Evolutionary conservation across 2,113 vertebrate species (phyloP), one percentile per base, ranked within the genome.

Genomic region (Kryptolebias marmoratus): DNA sequence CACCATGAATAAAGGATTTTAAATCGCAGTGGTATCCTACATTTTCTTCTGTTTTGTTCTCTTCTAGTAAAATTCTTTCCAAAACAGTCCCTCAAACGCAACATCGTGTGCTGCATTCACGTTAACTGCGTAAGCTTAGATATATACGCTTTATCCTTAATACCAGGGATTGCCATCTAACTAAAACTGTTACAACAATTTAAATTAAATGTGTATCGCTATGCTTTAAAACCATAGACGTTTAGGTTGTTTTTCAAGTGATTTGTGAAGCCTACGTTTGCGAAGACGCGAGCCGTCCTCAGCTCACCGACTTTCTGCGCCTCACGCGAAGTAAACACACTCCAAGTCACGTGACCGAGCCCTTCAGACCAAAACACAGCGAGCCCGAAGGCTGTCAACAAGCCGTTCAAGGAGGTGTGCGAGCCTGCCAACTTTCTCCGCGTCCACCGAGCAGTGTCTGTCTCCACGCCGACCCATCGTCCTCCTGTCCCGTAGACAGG

Each of bases 401-500:
- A 42, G 82, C 48, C 9, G 18, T 27, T n/a, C 48, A 48, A 45
- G 54, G 14, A 64, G 57, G 64, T 61, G 67, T 52, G 39, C 10
- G 56, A 45, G 45, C 2, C 16, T 5, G 18, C 1, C 18, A 79
- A 70, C 44, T 76, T 60, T 54, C 44, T 14, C 30, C 8, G 4
- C 47, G 13, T 63, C 30, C 1, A 60, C 42, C 53, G 31, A 54
- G 49, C 2, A 54, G 44, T 68, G 55, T 48, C 27, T 36, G 36
- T 73, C 54, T 11, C n/a, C 28, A n/a, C 22, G 65, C 10, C 39
- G 2, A 64, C 28, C 2, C 64, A 15, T 52, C 58, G 44, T 36
- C 32, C 52, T 55, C 81, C 93, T 92, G 91, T 91, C 89, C 81
- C n/a, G 22, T 10, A 80, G 89, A 82, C 89, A 89, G 92, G 91